phyloP scores from a whole-genome alignment of 1,140 invertebrate species.

The Nomia melanderi region DNA sequence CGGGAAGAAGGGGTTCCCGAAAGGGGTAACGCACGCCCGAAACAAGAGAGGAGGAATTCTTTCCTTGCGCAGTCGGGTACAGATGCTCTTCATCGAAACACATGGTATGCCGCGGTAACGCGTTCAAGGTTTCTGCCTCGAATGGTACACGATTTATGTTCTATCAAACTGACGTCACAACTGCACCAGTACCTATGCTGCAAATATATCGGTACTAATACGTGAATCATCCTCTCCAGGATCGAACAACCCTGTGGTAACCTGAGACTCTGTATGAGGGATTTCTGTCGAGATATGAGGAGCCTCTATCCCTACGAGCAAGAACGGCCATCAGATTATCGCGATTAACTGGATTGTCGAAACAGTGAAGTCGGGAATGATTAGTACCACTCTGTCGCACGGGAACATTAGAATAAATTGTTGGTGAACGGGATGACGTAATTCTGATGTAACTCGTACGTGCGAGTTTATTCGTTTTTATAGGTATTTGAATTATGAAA shows the following conservation, averaged over 20 bases:
- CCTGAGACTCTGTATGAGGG: conserved; percentile 64
- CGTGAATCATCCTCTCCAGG: conserved; percentile 60
- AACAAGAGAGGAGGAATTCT: conserved; percentile 43
- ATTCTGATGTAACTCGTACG: no score
- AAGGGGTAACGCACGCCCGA: conserved; percentile 52
- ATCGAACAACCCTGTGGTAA: conserved; percentile 57
- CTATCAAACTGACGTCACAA: conserved; percentile 35
- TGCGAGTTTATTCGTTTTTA: no score
- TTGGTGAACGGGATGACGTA: neutral
- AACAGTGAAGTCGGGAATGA: neutral
- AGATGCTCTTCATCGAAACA: conserved; percentile 59
- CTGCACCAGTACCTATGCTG: neutral
- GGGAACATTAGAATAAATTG: no score
- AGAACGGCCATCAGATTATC: conserved; percentile 61
- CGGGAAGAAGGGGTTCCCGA: conserved; percentile 33
- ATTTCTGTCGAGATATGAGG: conserved; percentile 68
- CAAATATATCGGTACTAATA: conserved; percentile 29
- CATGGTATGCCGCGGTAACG: conserved; percentile 52
- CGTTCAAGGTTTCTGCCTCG: conserved; percentile 20
- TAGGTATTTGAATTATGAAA: no score
- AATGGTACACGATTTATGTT: conserved; percentile 49
- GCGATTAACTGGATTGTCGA: conserved; percentile 38
- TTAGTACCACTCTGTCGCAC: conserved; percentile 11
- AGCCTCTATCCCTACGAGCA: conserved; percentile 42
- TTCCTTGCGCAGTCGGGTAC: conserved; percentile 56